Base-by-base conservation (phyloP, 1,140 invertebrate genomes). In the Nebria ingens region DNA sequence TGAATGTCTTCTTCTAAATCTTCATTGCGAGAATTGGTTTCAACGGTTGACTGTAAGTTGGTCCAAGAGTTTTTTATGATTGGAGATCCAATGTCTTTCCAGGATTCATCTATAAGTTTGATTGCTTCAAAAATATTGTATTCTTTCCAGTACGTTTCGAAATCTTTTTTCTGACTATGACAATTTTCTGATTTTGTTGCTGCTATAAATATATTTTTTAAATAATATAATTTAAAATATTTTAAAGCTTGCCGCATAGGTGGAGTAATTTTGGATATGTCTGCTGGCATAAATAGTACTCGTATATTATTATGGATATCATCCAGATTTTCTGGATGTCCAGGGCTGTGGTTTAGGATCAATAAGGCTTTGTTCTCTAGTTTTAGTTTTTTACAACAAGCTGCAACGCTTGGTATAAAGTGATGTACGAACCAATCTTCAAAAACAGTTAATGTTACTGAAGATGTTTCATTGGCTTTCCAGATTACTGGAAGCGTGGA, bases 381-480 rank as follows among this genome's bases (percentile, higher is more conserved):
- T 4, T 45, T 45, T 45, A 12, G 9, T 17, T 45, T 17, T 6
- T 9, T 45, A 21, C 64, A 65, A 61, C 68, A 72, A 42, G 55
- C 21, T 65, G 66, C 58, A 38, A 66, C 62, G 53, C 62, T 61
- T 19, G 62, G 63, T 9, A 63, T 60, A 58, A 69, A 71, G 55
- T 59, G 62, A 54, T 64, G 51, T 23, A 57, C 55, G 59, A 71
- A 67, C 69, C 69, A 73, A 54, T 72, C 62, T 53, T 64, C 52
- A 60, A 74, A 74, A 57, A 73, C 53, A 52, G 58, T 54, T 38
- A 54, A 52, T 55, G 67, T 73, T 38, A 76, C 62, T 68, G 66
- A 73, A n/a, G 68, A 66, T 61, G 70, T 72, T 58, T 61, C 64
- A 63, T 75, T 72, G 21, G 67, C 64, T 52, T 59, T 56, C 67